Base-by-base conservation (phyloP, 2,888 invertebrate genomes). In the Pedicia rivosa region DNA sequence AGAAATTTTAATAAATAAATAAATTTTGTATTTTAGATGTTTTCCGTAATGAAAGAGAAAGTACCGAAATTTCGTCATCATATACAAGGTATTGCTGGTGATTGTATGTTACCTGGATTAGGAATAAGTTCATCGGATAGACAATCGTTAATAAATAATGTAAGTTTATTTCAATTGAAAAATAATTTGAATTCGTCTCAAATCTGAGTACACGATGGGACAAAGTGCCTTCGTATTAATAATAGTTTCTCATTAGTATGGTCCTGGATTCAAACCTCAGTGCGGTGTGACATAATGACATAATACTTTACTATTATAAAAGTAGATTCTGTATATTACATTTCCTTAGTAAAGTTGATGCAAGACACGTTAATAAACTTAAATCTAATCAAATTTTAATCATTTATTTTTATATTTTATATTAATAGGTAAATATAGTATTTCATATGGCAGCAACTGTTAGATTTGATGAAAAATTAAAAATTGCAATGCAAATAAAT, bases 401-500 rank as follows among this genome's bases (percentile, higher is more conserved):
- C n/a, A n/a, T n/a, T n/a, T n/a, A n/a, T n/a, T n/a, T n/a, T n/a
- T n/a, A n/a, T n/a, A n/a, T n/a, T n/a, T 6, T 14, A 5, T 22
- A n/a, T n/a, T n/a, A n/a, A n/a, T n/a, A n/a, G 58, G 50, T 56
- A 4, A 52, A 60, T 37, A 57, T 71, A 33, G 65, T 72, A 4
- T 70, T 70, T 45, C 70, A 72, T 45, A 64, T 67, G 38, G 71
- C 70, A 1, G 71, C 70, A 0, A 71, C 70, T 1, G 67, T 70
- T 2, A 55, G 66, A 37, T 84, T 84, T 53, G 79, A 82, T 54
- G 83, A 84, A 53, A 74, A 74, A 43, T 62, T 84, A 10, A 74
- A 74, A 59, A 57, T 71, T 4, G 78, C 83, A 1, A 68, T 78
- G 30, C 70, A 74, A 41, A 78, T 82, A 55, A 84, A 84, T 57